Evolutionary conservation across 64 coral and sea anemone species (phyloP).

Genomic region (Trachythela sp.): DNA sequence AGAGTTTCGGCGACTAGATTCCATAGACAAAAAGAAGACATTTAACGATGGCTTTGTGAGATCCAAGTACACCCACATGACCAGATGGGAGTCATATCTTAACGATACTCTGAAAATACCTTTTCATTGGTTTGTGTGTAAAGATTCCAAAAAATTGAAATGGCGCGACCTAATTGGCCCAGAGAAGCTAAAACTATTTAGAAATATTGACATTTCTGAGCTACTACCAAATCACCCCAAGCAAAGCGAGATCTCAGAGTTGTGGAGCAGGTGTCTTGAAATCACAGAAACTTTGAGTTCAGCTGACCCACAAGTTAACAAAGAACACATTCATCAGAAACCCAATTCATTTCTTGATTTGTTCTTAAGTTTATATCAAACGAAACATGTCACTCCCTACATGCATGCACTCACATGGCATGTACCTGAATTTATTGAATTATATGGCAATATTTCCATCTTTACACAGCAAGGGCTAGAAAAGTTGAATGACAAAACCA

Average conservation of each 20-base stretch:
- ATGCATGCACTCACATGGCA: constrained; percentile 19
- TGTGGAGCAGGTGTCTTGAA: not conserved
- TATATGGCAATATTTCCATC: constrained; percentile 14
- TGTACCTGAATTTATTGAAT: not conserved
- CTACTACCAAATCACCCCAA: constrained; percentile 20
- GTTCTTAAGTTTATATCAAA: constrained; percentile 3
- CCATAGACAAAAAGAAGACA: not conserved
- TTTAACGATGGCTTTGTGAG: not conserved
- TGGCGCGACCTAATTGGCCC: not conserved
- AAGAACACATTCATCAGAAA: not conserved
- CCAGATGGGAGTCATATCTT: constrained; percentile 2
- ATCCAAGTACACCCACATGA: not conserved
- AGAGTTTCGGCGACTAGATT: not conserved
- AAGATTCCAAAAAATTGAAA: not conserved
- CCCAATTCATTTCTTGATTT: not conserved
- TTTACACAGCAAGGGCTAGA: constrained; percentile 16
- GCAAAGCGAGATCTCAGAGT: not conserved
- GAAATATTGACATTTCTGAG: not conserved
- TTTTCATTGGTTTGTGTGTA: not conserved
- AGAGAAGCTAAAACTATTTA: constrained; percentile 19
- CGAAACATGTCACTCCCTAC: constrained; percentile 18
- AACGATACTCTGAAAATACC: constrained; percentile 12
- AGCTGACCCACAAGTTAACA: not conserved
- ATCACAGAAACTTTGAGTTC: constrained; percentile 6
- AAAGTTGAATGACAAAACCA: constrained; percentile 19